Conservation (phyloP, 1,140 invertebrate species). For the Coptotermes formosanus region DNA sequence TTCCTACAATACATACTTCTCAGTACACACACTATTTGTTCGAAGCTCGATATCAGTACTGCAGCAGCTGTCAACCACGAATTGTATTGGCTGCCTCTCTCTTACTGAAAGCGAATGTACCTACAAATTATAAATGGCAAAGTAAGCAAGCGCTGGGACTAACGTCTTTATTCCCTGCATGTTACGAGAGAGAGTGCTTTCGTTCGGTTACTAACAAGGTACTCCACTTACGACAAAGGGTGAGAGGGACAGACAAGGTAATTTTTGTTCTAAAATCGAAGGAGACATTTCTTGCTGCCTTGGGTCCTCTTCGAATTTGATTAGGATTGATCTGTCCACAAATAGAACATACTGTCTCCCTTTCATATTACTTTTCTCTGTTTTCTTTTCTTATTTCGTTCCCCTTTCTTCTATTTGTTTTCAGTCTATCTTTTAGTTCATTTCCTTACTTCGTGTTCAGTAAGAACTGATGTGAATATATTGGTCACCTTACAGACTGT, state of each 20-base stretch:
- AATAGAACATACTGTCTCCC: not conserved
- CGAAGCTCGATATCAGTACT: too few relatives aligned
- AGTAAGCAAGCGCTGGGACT: not conserved
- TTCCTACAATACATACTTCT: too few relatives aligned
- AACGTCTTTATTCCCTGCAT: not conserved
- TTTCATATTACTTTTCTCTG: not conserved
- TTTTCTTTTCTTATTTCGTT: slow-evolving; percentile 5
- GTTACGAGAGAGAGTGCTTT: not conserved
- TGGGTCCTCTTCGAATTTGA: not conserved
- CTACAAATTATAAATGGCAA: not conserved
- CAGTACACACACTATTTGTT: too few relatives aligned
- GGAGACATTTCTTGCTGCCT: not conserved
- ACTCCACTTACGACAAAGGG: not conserved
- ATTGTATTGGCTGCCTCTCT: too few relatives aligned
- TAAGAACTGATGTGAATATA: too few relatives aligned
- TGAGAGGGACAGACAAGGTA: not conserved
- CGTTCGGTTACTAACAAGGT: not conserved
- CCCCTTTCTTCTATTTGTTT: not conserved
- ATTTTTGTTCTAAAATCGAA: slow-evolving; percentile 20
- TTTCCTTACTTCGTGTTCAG: not conserved
- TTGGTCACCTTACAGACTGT: too few relatives aligned
- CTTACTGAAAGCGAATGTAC: too few relatives aligned
- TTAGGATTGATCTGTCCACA: not conserved
- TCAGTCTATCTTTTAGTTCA: not conserved
- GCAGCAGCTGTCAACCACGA: too few relatives aligned